These are phyloP conservation scores for Cliona cf. orientalis DNA, from an alignment of 37 sponge, comb jelly and placozoan species.

Conservation along the genomic window DNA sequence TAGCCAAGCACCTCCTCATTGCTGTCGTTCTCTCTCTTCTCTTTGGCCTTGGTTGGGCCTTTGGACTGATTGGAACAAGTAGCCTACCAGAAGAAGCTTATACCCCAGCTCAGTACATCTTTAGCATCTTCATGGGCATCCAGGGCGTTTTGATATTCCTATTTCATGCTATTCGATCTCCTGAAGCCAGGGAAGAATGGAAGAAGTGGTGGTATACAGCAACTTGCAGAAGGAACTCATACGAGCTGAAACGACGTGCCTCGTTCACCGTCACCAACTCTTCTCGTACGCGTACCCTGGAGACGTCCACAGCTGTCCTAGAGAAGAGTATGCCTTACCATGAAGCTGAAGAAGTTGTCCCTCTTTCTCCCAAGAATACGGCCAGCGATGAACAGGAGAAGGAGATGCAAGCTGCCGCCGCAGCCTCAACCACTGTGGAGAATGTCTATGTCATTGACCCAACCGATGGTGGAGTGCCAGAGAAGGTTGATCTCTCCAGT, in stretches of 20 bases:
- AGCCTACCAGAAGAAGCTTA: background rate
- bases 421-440: background rate
- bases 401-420: background rate
- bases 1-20: conserved; percentile 18
- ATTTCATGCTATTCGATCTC: conserved; percentile 30
- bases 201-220: conserved; percentile 10
- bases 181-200: conserved; percentile 42
- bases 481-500: background rate
- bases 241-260: background rate
- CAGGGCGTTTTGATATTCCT: conserved; percentile 47
- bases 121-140: conserved; percentile 44
- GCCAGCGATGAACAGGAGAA: too few relatives aligned
- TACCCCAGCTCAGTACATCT: conserved; percentile 49
- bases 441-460: background rate
- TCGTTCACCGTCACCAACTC: background rate
- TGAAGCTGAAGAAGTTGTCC: too few relatives aligned
- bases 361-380: too few relatives aligned
- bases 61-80: conserved; percentile 56
- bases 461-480: background rate
- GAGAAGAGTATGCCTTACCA: too few relatives aligned
- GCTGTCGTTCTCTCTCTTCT: conserved; percentile 57
- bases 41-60: conserved; percentile 62
- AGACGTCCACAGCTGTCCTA: background rate
- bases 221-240: conserved; percentile 20
- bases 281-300: background rate